Conservation (phyloP, 1,140 invertebrate species). For the Drosophila equinoxialis region DNA sequence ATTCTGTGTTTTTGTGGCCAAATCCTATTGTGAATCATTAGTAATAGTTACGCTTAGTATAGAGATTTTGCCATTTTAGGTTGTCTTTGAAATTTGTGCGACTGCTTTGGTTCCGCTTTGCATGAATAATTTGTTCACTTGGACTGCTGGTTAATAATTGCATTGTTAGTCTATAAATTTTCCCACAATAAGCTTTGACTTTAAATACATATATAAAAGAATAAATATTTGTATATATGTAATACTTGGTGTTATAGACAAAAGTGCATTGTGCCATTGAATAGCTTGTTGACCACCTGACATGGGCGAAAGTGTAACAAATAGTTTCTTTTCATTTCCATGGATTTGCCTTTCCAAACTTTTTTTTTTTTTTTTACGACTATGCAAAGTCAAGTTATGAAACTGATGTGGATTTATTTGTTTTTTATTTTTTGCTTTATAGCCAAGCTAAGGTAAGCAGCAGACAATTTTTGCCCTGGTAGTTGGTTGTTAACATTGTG, state of each 20-base stretch:
- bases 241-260: neutral
- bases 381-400: slow-evolving; percentile 36
- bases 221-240: neutral
- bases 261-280: slow-evolving; percentile 10
- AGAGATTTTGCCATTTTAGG: neutral
- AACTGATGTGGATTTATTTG: slow-evolving; percentile 42
- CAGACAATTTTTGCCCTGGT: slow-evolving; percentile 23
- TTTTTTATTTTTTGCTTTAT: slow-evolving; percentile 42
- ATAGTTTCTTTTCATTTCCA: slow-evolving; percentile 27
- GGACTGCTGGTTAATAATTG: slow-evolving; percentile 1
- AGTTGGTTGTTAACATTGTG: slow-evolving; percentile 38
- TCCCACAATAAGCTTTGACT: neutral
- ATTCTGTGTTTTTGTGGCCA: neutral
- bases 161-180: neutral
- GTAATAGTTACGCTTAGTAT: neutral
- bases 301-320: slow-evolving; percentile 28
- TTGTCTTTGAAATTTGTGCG: slow-evolving; percentile 9
- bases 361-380: slow-evolving; percentile 8
- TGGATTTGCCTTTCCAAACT: slow-evolving; percentile 39
- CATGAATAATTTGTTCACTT: slow-evolving; percentile 9
- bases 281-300: neutral
- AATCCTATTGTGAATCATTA: slow-evolving; percentile 3
- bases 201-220: neutral
- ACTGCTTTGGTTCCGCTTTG: slow-evolving; percentile 5
- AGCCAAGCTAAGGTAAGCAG: neutral